These are phyloP conservation scores for Xanthia togata DNA, from an alignment of 2,888 invertebrate genomes.

Conservation along the genomic window DNA sequence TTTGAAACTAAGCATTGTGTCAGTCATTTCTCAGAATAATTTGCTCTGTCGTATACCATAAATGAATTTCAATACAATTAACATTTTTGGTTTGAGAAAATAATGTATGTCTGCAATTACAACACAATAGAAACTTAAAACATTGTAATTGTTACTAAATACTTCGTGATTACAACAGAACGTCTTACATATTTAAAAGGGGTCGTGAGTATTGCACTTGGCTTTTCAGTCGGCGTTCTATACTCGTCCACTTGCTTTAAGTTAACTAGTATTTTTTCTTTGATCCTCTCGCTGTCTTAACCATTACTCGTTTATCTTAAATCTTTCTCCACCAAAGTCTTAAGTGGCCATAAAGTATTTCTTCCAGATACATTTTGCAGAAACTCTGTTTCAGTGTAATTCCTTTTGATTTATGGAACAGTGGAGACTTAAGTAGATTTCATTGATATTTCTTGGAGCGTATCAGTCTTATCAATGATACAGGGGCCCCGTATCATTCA, in stretches of 20 bases:
- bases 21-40: not conserved
- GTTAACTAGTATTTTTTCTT: conserved; percentile 38
- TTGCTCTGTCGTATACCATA: conserved; percentile 21
- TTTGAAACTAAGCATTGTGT: conserved; percentile 30
- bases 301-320: conserved; percentile 46
- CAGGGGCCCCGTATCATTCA: too few species aligned
- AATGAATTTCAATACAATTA: conserved; percentile 34
- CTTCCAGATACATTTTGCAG: conserved; percentile 45
- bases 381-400: conserved; percentile 40
- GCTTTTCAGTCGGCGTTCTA: conserved; percentile 6
- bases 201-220: conserved; percentile 1
- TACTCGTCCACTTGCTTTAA: not conserved
- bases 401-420: conserved; percentile 54
- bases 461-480: too few species aligned
- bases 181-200: conserved; percentile 1
- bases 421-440: conserved; percentile 50
- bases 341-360: conserved; percentile 44
- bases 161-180: conserved; percentile 11
- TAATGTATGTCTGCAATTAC: conserved; percentile 20
- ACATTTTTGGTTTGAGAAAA: conserved; percentile 38
- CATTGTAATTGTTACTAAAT: conserved; percentile 27
- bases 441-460: conserved; percentile 58
- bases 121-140: conserved; percentile 35
- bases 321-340: conserved; percentile 25
- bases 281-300: conserved; percentile 30